A percentile compares a stretch with the other conserved stretches of the same genome.
phyloP scores from a whole-genome alignment of 2,888 invertebrate genomes.

The Scaeva pyrastri region DNA sequence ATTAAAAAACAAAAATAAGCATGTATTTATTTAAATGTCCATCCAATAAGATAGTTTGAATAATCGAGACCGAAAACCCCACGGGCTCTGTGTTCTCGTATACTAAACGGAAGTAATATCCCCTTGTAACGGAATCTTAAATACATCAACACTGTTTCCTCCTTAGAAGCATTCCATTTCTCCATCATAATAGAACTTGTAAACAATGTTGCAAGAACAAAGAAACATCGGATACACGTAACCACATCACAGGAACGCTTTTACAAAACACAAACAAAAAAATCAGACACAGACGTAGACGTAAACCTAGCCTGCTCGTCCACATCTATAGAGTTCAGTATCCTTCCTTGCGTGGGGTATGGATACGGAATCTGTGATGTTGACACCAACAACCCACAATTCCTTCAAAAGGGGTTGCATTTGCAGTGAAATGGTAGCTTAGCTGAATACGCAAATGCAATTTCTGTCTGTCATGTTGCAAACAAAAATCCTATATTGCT shows the following conservation, averaged over 20 bases:
- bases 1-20: neutral
- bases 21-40: slow-evolving; percentile 52
- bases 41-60: slow-evolving; percentile 54
- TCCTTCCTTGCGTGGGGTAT: slow-evolving; percentile 65
- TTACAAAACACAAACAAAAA: neutral
- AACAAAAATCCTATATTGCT: slow-evolving; percentile 50
- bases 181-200: slow-evolving; percentile 55
- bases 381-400: neutral
- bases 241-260: slow-evolving; percentile 62
- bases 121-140: slow-evolving; percentile 62
- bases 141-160: slow-evolving; percentile 69
- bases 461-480: slow-evolving; percentile 69
- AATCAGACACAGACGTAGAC: neutral
- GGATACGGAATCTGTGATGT: slow-evolving; percentile 8
- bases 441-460: slow-evolving; percentile 54
- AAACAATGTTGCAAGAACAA: slow-evolving; percentile 73
- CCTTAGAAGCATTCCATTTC: slow-evolving; percentile 42
- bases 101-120: slow-evolving; percentile 70
- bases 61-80: neutral
- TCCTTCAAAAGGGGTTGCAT: neutral
- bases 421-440: slow-evolving; percentile 35
- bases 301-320: neutral
- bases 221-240: slow-evolving; percentile 64
- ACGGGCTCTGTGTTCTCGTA: too few species aligned
- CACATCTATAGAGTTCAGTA: slow-evolving; percentile 14